These are phyloP conservation scores for Linnaemya tessellans DNA, from an alignment of 2,888 invertebrate genomes.

Conservation along the genomic window DNA sequence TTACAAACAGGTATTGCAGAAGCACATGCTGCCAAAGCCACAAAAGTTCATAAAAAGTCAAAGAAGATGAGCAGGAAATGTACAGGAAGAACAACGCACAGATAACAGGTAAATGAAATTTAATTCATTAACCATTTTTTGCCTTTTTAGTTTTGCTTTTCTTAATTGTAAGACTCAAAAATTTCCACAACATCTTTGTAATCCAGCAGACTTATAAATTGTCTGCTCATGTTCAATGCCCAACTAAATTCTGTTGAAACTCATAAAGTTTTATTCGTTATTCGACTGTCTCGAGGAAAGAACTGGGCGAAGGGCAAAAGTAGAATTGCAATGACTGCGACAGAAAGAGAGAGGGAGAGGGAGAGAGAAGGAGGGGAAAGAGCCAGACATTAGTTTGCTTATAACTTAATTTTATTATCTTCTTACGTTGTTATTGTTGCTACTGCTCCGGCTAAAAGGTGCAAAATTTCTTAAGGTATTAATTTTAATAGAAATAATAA, in stretches of 20 bases:
- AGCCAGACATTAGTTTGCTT: conserved; percentile 40
- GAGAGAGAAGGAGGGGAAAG: not conserved
- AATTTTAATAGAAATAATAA: conserved; percentile 21
- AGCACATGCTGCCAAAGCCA: conserved; percentile 8
- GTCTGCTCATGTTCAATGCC: not conserved
- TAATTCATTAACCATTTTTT: conserved; percentile 22
- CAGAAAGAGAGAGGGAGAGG: not conserved
- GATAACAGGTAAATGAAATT: conserved; percentile 25
- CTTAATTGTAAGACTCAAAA: not conserved
- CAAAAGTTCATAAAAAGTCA: conserved; percentile 22
- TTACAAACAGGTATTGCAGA: conserved; percentile 2
- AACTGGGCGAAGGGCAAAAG: not conserved
- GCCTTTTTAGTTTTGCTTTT: not conserved
- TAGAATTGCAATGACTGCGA: no score
- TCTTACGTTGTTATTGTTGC: conserved; percentile 12
- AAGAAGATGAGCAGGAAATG: conserved; percentile 1
- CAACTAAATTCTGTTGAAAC: not conserved
- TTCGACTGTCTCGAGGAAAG: not conserved
- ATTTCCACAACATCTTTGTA: not conserved
- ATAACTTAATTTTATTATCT: conserved; percentile 61
- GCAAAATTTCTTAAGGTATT: conserved; percentile 32
- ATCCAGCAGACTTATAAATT: not conserved
- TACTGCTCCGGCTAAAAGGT: not conserved
- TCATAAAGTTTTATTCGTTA: conserved; percentile 26
- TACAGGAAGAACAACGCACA: not conserved